Evolutionary conservation across 2,888 invertebrate genomes (phyloP), one percentile per base, ranked within the genome.

Genomic region (Melanargia galathea): DNA sequence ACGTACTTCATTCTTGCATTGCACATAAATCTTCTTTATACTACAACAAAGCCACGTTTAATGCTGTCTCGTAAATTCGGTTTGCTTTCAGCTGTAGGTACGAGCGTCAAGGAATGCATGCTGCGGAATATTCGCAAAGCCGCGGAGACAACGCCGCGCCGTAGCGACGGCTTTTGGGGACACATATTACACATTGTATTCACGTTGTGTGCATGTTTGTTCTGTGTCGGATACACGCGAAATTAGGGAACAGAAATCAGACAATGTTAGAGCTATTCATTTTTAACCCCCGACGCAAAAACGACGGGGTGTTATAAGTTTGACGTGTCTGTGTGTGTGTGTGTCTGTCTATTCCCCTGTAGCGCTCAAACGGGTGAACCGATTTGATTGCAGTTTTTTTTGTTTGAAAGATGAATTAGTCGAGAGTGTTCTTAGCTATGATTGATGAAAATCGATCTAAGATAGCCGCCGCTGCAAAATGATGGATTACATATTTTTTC

Each of bases 71-170:
- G 35, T 58, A 58, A 33, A 58, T 58, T 58, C 48, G 16, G 46
- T 35, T 33, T 20, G 33, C 22, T 79, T 81, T 38, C 80, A 94
- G 94, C 63, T 83, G 92, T 67, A n/a, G 93, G 94, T 26, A 94
- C 93, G 90, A 88, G 92, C 71, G 95, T 94, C 46, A 91, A 87
- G 64, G 90, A 92, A 61, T 95, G 95, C 74, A 86, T 95, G 78
- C 82, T 95, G 70, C 90, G 94, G 51, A 93, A 93, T 71, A 94
- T 95, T 73, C 95, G 95, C 76, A 95, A 95, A 78, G 92, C 94
- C 22, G 92, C 94, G n/a, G 93, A 93, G 69, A 91, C 90, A 0
- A 93, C 93, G 0, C 81, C 94, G 5, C 81, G 84, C 60, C 91
- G 94, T 43, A 5, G 45, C 20, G 45, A 94, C 77, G 95, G 95